These are phyloP conservation scores for Epicampocera succincta DNA, from an alignment of 2,888 invertebrate species.

Conservation along the genomic window DNA sequence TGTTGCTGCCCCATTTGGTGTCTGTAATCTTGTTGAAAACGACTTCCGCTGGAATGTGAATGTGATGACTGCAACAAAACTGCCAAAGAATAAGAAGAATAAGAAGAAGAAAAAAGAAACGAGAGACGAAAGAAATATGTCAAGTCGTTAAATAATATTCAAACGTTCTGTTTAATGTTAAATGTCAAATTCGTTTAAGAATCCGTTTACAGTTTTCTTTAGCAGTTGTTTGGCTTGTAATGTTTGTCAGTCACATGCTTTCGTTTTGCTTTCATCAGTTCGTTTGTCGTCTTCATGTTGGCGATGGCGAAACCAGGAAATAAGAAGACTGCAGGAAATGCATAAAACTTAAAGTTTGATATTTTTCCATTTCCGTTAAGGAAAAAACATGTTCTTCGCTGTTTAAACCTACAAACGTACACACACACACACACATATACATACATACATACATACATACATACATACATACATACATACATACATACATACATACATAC, in stretches of 20 bases:
- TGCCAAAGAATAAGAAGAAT: not conserved
- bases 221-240: constrained; percentile 1
- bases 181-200: constrained; percentile 39
- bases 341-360: constrained; percentile 28
- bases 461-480: too few species aligned
- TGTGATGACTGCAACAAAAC: not conserved
- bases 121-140: too few species aligned
- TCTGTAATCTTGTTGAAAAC: constrained; percentile 18
- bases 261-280: not conserved
- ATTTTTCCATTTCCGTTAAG: constrained; percentile 26
- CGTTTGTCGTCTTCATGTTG: not conserved
- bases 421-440: too few species aligned
- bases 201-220: constrained; percentile 19
- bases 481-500: too few species aligned
- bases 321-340: constrained; percentile 19
- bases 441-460: too few species aligned
- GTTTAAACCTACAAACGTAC: too few species aligned
- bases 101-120: not conserved
- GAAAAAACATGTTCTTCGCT: not conserved
- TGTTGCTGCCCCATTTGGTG: not conserved
- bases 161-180: constrained; percentile 34
- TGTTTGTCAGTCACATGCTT: constrained; percentile 27
- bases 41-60: constrained; percentile 34
- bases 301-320: not conserved
- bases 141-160: constrained; percentile 8